These are phyloP conservation scores for Lacerta bilineata DNA, from an alignment of 2,797 vertebrate genomes.

Conservation along the genomic window DNA sequence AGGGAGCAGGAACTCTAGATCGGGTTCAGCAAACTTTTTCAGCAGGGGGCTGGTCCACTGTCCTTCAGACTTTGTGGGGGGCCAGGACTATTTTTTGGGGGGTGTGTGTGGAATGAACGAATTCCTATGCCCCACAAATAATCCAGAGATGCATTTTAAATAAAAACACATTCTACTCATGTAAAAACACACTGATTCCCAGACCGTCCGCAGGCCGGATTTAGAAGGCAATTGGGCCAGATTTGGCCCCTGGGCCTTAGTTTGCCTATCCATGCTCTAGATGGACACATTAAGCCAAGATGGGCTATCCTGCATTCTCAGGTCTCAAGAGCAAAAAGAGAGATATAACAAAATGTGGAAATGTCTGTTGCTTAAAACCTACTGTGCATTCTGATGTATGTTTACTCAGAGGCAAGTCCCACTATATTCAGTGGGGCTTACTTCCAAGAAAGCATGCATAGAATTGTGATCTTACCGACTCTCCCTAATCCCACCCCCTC, in stretches of 20 bases:
- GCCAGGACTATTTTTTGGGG: no score
- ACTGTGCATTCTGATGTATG: not conserved
- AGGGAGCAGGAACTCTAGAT: not conserved
- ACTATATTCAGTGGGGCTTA: not conserved
- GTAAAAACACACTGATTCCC: no score
- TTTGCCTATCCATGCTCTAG: no score
- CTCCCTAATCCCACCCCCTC: not conserved
- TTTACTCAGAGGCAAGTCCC: not conserved
- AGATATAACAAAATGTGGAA: not conserved
- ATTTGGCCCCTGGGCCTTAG: no score
- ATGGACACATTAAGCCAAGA: not conserved
- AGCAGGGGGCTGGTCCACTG: no score
- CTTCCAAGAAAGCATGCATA: not conserved
- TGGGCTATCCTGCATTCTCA: not conserved
- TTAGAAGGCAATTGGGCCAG: no score
- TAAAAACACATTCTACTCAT: no score
- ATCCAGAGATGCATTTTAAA: no score
- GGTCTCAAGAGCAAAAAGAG: not conserved
- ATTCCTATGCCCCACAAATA: no score
- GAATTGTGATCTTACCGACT: not conserved
- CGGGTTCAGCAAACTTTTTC: no score
- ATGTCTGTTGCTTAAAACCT: not conserved
- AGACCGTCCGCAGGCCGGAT: no score
- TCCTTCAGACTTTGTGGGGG: no score
- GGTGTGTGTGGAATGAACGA: rapidly evolving